These are phyloP conservation scores for Drosophila sulfurigaster DNA, from an alignment of 1,140 invertebrate species.

Conservation along the genomic window DNA sequence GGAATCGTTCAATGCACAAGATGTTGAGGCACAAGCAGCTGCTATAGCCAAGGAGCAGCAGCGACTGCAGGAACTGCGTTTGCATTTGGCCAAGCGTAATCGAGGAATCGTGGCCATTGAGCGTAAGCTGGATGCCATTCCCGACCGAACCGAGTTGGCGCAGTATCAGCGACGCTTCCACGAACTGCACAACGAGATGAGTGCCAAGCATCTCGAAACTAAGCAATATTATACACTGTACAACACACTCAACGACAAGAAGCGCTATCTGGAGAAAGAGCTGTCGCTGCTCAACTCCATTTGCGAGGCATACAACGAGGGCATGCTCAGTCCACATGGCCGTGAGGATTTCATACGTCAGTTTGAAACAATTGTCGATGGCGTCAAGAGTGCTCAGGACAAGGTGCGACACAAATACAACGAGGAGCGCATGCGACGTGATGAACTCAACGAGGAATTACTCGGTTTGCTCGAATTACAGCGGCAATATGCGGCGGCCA, in stretches of 20 bases:
- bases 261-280: constrained; percentile 96
- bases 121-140: constrained; percentile 95
- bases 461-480: constrained; percentile 92
- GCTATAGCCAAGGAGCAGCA: constrained; percentile 87
- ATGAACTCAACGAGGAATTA: constrained; percentile 90
- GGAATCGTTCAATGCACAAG: constrained; percentile 85
- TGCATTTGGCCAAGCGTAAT: constrained; percentile 92
- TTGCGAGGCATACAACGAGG: constrained; percentile 95
- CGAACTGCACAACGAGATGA: constrained; percentile 98
- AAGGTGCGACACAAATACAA: constrained; percentile 89
- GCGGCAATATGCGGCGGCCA: constrained; percentile 92
- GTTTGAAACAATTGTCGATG: constrained; percentile 94
- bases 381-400: constrained; percentile 91
- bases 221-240: constrained; percentile 98
- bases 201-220: constrained; percentile 97
- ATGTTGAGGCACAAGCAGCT: constrained; percentile 85
- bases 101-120: constrained; percentile 91
- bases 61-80: constrained; percentile 84
- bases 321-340: constrained; percentile 89
- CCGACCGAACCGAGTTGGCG: constrained; percentile 95
- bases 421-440: constrained; percentile 90
- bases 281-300: constrained; percentile 96
- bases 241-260: constrained; percentile 97
- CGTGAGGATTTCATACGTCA: constrained; percentile 95
- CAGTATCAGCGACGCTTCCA: constrained; percentile 98